Evolutionary conservation across 2,797 vertebrate species (phyloP).

Genomic region (Sebastes ruberrimus): DNA sequence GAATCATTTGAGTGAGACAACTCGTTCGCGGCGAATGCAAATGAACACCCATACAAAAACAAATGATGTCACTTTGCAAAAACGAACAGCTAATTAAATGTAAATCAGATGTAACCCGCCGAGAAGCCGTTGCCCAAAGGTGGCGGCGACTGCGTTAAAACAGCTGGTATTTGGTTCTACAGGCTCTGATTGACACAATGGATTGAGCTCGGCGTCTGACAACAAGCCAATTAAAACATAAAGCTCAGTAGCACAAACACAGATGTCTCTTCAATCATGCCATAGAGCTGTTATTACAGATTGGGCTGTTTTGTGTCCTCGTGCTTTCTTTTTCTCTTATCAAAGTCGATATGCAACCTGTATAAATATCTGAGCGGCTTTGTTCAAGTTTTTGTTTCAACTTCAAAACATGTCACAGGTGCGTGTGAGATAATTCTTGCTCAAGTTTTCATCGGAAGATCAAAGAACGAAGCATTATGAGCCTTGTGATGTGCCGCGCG

Average conservation of each 20-base stretch:
- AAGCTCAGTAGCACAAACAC: constrained; percentile 65
- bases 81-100: constrained; percentile 53
- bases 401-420: constrained; percentile 71
- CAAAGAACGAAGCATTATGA: constrained; percentile 33
- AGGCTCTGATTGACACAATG: constrained; percentile 63
- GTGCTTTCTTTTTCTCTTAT: constrained; percentile 58
- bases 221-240: constrained; percentile 78
- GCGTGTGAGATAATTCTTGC: constrained; percentile 42
- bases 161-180: constrained; percentile 60
- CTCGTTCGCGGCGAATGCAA: constrained; percentile 29
- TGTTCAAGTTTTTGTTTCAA: constrained; percentile 55
- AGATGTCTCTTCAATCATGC: constrained; percentile 71
- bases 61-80: constrained; percentile 26
- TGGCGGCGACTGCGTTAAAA: constrained; percentile 38
- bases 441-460: constrained; percentile 43
- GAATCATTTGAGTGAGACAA: not conserved
- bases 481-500: constrained; percentile 8
- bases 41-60: constrained; percentile 29
- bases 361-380: constrained; percentile 71
- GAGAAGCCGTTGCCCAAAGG: constrained; percentile 50
- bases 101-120: constrained; percentile 43
- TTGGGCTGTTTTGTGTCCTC: constrained; percentile 58
- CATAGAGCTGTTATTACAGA: constrained; percentile 76
- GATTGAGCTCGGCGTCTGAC: constrained; percentile 60
- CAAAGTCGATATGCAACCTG: constrained; percentile 65